Evolutionary conservation across 2,113 vertebrate genomes (phyloP).

Genomic region (Dromaius novaehollandiae): DNA sequence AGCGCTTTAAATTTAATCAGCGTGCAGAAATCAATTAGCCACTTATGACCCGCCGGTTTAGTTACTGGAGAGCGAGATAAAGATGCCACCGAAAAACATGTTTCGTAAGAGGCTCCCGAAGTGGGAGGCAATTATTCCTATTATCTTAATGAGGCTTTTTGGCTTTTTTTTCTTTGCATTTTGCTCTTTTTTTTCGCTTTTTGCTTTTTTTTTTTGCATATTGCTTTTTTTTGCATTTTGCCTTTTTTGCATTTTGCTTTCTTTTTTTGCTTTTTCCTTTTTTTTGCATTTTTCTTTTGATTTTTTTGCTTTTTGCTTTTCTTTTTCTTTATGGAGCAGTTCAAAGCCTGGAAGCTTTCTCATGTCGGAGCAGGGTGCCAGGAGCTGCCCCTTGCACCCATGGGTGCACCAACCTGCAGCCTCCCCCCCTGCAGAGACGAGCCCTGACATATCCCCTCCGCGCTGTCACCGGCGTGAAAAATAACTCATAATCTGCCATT

Average conservation of each 20-base stretch:
- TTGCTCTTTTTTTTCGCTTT: not conserved
- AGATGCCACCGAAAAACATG: not conserved
- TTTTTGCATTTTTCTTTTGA: too few relatives aligned
- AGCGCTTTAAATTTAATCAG: slow-evolving; percentile 77
- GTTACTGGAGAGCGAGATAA: not conserved
- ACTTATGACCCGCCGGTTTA: slow-evolving; percentile 54
- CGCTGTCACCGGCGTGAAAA: not conserved
- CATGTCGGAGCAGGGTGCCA: too few relatives aligned
- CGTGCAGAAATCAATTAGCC: slow-evolving; percentile 79
- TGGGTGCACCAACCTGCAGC: too few relatives aligned
- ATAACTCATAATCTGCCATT: not conserved
- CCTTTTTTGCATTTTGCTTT: not conserved
- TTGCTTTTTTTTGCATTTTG: not conserved
- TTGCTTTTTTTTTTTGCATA: not conserved
- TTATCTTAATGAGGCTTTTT: not conserved
- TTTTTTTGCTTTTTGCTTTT: not conserved
- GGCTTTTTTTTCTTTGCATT: not conserved
- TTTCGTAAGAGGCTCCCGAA: not conserved
- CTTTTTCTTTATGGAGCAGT: not conserved
- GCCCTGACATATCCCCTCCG: not conserved
- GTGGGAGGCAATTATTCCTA: slow-evolving; percentile 43
- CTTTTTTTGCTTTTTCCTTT: too few relatives aligned
- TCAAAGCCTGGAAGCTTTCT: not conserved
- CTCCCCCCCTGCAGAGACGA: too few relatives aligned
- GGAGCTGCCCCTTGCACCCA: too few relatives aligned